Base-by-base conservation (phyloP, 2,113 vertebrate genomes). In the Neotragus pygmaeus region DNA sequence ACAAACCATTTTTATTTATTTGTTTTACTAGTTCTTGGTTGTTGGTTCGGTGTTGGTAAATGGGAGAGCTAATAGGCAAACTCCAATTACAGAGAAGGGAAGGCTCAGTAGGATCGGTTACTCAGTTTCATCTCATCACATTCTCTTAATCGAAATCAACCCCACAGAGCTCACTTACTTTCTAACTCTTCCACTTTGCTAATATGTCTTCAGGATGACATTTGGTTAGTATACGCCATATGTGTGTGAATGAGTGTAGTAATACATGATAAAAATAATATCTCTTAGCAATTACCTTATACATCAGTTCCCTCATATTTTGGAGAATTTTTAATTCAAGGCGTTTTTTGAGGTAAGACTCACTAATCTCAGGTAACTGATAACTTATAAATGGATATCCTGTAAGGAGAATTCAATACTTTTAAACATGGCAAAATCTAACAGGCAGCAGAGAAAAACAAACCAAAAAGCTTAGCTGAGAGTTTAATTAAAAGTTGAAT, bases 11-110 rank as follows among this genome's bases (percentile, higher is more conserved):
- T 84, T 66, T 33, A 23, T 93, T 5, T 95, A 82, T 95, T 58
- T 97, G 25, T 97, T 98, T 98, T 98, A 98, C 96, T 97, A 94
- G 73, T 97, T 98, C 98, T 98, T 98, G 96, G 96, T 55, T 83
- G 51, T 25, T 97, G 92, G 92, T 94, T 97, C 53, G 47, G 9
- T 45, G 19, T 91, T 80, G 64, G 15, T 75, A 85, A 60, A 82
- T 14, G 77, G 25, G 93, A 86, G 58, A 77, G 19, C 64, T 77
- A 30, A n/a, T 30, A 88, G 82, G 64, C 30, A 70, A 39, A 88
- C 47, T 88, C 39, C 45, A 43, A 0, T 60, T n/a, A 39, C 39
- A 78, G 28, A 21, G 51, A 47, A 43, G 57, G 23, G 62, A 5
- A 84, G 28, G 17, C 53, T 92, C 12, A 4, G 28, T 16, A 70